A percentile compares a stretch with the other conserved stretches of the same genome.
These are phyloP conservation scores for Tolmerus cingulatus DNA, from an alignment of 2,888 invertebrate species.

Conservation along the genomic window DNA sequence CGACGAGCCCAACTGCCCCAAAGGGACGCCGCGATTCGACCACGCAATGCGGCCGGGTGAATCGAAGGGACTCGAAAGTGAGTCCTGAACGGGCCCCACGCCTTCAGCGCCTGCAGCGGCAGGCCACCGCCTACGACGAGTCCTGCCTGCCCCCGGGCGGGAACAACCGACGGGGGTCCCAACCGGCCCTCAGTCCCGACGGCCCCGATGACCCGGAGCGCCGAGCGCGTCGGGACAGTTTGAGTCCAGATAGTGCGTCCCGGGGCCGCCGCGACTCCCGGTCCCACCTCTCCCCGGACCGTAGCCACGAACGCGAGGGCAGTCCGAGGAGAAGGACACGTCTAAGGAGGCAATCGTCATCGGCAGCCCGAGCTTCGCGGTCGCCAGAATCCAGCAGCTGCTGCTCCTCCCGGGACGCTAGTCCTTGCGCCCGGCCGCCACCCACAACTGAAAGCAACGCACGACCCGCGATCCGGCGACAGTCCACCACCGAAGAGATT, in stretches of 20 bases:
- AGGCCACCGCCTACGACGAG: conserved; percentile 90
- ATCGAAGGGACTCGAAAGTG: conserved; percentile 73
- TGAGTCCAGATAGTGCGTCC: conserved; percentile 90
- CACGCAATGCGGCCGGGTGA: conserved; percentile 78
- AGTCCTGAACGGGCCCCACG: conserved; percentile 73
- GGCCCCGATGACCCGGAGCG: conserved; percentile 74
- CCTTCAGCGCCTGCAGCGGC: conserved; percentile 78
- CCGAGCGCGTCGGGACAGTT: conserved; percentile 80
- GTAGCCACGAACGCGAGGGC: conserved; percentile 80
- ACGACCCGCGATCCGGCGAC: conserved; percentile 80
- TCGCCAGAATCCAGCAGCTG: conserved; percentile 81
- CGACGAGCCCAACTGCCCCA: conserved; percentile 77
- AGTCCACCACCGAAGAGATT: conserved; percentile 92
- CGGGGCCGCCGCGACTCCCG: conserved; percentile 77
- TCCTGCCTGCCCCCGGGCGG: conserved; percentile 76
- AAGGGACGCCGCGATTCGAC: conserved; percentile 80
- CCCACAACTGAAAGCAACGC: conserved; percentile 67
- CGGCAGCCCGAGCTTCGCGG: conserved; percentile 71
- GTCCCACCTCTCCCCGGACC: conserved; percentile 81
- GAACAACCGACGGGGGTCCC: conserved; percentile 77
- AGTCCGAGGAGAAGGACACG: conserved; percentile 78
- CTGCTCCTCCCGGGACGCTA: conserved; percentile 81
- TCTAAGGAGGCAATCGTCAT: conserved; percentile 80
- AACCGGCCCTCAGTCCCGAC: conserved; percentile 84
- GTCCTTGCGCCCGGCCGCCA: conserved; percentile 74